phyloP scores from a whole-genome alignment of 2,888 invertebrate species.

The Argyra leucocephala region DNA sequence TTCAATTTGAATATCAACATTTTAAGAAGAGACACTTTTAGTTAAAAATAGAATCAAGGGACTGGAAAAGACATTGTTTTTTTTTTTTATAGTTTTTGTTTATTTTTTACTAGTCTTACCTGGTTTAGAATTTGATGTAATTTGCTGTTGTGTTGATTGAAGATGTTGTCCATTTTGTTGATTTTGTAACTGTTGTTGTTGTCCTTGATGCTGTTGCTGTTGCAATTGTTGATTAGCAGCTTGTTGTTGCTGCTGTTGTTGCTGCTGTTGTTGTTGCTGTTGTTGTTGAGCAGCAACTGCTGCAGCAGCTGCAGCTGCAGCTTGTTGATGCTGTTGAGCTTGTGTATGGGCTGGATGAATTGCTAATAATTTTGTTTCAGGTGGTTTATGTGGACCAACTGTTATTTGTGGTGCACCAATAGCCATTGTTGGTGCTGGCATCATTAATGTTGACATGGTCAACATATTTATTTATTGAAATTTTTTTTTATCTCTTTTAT shows the following conservation, averaged over 20 bases:
- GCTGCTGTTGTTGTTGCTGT: constrained; percentile 31
- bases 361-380: constrained; percentile 43
- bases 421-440: constrained; percentile 44
- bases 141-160: constrained; percentile 30
- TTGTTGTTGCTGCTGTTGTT: constrained; percentile 30
- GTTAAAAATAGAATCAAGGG: too few relatives aligned
- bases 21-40: too few relatives aligned
- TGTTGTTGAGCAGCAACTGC: constrained; percentile 31
- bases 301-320: constrained; percentile 31
- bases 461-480: constrained; percentile 36
- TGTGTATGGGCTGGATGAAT: constrained; percentile 39
- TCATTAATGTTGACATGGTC: constrained; percentile 45
- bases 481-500: constrained; percentile 27
- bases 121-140: constrained; percentile 38
- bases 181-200: constrained; percentile 26
- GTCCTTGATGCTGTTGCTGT: constrained; percentile 31
- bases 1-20: too few relatives aligned
- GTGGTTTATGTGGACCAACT: constrained; percentile 44
- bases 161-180: constrained; percentile 22
- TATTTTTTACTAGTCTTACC: constrained; percentile 33
- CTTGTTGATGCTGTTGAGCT: constrained; percentile 26
- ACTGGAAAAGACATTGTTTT: too few relatives aligned
- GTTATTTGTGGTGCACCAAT: constrained; percentile 43
- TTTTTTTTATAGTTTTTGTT: too few relatives aligned
- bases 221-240: constrained; percentile 26